A percentile compares a stretch with the other conserved stretches of the same genome.
phyloP scores from a whole-genome alignment of 2,888 invertebrate genomes.

The Pristionchus exspectatus region DNA sequence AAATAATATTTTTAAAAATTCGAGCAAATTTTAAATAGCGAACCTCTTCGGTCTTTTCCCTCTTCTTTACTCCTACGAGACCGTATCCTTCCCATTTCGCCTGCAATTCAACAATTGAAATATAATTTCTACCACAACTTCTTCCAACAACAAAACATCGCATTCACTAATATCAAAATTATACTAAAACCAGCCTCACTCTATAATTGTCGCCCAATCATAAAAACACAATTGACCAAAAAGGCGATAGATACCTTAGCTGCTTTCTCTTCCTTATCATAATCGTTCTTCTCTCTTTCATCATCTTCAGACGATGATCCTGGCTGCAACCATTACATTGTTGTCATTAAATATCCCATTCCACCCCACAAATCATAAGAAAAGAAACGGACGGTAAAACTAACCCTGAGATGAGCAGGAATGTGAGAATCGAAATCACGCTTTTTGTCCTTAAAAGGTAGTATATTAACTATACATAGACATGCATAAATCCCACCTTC shows the following conservation, averaged over 20 bases:
- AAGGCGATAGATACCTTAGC: not conserved
- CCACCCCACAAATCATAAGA: not conserved
- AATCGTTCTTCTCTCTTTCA: constrained; percentile 30
- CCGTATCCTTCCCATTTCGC: constrained; percentile 52
- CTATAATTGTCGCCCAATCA: not conserved
- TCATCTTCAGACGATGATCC: constrained; percentile 44
- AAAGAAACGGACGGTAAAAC: not conserved
- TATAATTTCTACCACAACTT: not conserved
- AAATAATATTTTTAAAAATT: not conserved
- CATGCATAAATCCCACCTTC: not conserved
- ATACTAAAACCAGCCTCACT: not conserved
- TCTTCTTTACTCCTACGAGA: constrained; percentile 53
- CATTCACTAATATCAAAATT: not conserved
- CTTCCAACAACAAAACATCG: not conserved
- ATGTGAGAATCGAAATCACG: constrained; percentile 51
- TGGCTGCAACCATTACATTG: not conserved
- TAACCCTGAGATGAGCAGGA: constrained; percentile 49
- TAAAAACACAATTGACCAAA: not conserved
- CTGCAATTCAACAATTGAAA: not conserved
- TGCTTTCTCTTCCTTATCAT: constrained; percentile 52
- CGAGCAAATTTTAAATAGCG: constrained; percentile 45
- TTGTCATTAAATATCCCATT: not conserved
- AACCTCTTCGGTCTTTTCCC: constrained; percentile 57
- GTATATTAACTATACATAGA: not conserved
- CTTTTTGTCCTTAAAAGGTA: not conserved